A percentile compares a stretch with the other conserved stretches of the same genome.
Conservation (phyloP, 2,113 vertebrate species). For the Rhinogobius similis region DNA sequence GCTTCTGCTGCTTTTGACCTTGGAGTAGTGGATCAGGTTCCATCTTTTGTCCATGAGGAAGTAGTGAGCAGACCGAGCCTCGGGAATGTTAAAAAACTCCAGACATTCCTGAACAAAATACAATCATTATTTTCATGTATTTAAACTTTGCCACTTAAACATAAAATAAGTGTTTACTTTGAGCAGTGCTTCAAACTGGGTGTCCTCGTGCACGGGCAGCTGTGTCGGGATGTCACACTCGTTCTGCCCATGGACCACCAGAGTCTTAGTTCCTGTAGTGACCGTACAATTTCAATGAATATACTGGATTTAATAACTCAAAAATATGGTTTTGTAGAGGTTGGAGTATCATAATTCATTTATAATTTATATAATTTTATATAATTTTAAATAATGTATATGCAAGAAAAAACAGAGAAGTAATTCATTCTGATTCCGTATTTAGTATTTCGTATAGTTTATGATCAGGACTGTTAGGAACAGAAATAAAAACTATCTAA, state of each 20-base stretch:
- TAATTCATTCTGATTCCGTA: no score
- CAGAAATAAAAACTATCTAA: no score
- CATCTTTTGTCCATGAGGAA: conserved; percentile 99
- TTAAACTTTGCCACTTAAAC: neutral
- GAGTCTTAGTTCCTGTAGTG: conserved; percentile 90
- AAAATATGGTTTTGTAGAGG: no score
- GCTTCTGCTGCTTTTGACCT: conserved; percentile 72
- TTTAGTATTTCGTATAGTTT: no score
- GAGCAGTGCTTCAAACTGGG: conserved; percentile 95
- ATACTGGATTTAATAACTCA: no score
- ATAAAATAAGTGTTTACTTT: conserved; percentile 78
- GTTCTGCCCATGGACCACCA: conserved; percentile 97
- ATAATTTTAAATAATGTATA: no score
- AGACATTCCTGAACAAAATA: conserved; percentile 85
- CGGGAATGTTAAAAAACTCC: conserved; percentile 98
- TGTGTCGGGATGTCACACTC: conserved; percentile 99
- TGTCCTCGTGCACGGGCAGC: conserved; percentile 97
- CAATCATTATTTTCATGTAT: neutral
- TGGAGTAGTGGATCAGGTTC: conserved; percentile 98
- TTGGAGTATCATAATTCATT: no score
- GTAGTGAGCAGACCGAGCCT: conserved; percentile 93
- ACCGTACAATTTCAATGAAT: no score
- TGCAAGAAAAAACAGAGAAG: no score
- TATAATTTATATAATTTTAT: no score
- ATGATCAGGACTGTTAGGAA: no score